These are phyloP conservation scores for Ctenicera cuprea DNA, from an alignment of 2,888 invertebrate genomes.

Conservation along the genomic window DNA sequence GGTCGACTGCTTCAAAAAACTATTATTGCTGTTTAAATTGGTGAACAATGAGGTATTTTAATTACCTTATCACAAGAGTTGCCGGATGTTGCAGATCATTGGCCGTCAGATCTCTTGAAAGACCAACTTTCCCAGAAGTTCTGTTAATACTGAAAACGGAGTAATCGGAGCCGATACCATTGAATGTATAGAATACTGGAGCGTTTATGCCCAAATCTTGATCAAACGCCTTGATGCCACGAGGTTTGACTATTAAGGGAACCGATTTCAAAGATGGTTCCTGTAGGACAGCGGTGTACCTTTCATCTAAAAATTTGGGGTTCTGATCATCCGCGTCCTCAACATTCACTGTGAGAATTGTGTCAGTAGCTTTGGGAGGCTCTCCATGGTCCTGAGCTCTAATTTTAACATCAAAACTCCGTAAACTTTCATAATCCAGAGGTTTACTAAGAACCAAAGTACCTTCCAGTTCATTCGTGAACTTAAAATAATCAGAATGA, in stretches of 20 bases:
- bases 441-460: slow-evolving; percentile 86
- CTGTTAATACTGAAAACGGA: slow-evolving; percentile 78
- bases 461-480: slow-evolving; percentile 90
- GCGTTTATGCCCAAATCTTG: slow-evolving; percentile 88
- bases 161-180: slow-evolving; percentile 79
- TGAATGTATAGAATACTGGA: slow-evolving; percentile 81
- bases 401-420: slow-evolving; percentile 85
- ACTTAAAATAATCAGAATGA: slow-evolving; percentile 87
- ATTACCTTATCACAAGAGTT: slow-evolving; percentile 71
- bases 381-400: slow-evolving; percentile 88
- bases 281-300: slow-evolving; percentile 80
- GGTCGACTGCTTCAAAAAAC: too few species aligned
- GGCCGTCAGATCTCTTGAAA: slow-evolving; percentile 77
- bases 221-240: slow-evolving; percentile 85
- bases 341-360: slow-evolving; percentile 84
- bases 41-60: too few species aligned
- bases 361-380: slow-evolving; percentile 86
- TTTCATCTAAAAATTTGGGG: slow-evolving; percentile 86
- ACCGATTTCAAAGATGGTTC: slow-evolving; percentile 79
- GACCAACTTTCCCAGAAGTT: slow-evolving; percentile 71
- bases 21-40: too few species aligned
- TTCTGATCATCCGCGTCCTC: slow-evolving; percentile 95
- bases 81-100: slow-evolving; percentile 81
- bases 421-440: slow-evolving; percentile 88
- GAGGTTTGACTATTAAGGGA: slow-evolving; percentile 81